A percentile compares a stretch with the other conserved stretches of the same genome.
Evolutionary conservation across 2,113 vertebrate species (phyloP).

Genomic region (Hippocampus barbouri): DNA sequence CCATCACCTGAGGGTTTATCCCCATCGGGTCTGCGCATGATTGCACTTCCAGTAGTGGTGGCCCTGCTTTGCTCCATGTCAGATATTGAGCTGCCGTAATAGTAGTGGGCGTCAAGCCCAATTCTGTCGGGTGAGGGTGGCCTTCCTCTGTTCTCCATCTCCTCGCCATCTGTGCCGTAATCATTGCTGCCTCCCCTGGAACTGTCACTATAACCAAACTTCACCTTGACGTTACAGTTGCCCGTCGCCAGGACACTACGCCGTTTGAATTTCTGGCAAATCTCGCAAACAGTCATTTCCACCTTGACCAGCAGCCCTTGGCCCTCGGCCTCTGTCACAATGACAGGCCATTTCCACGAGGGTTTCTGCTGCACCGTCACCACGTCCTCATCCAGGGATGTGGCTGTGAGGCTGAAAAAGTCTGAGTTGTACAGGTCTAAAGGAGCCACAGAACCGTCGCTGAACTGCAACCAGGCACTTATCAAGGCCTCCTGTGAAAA

Average conservation of each 20-base stretch:
- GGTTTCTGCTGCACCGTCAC: conserved; percentile 74
- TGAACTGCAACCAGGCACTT: conserved; percentile 95
- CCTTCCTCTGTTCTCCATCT: conserved; percentile 79
- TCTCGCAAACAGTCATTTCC: conserved; percentile 87
- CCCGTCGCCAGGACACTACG: conserved; percentile 86
- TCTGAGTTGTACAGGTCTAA: conserved; percentile 87
- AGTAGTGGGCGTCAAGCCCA: conserved; percentile 72
- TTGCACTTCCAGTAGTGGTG: conserved; percentile 74
- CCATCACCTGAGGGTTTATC: conserved; percentile 72
- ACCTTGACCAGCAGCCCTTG: conserved; percentile 85
- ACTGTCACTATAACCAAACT: conserved; percentile 79
- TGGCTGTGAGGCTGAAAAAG: conserved; percentile 82
- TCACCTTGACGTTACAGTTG: conserved; percentile 78
- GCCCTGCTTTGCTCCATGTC: conserved; percentile 80
- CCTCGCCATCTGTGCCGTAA: conserved; percentile 67
- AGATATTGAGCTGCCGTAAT: conserved; percentile 69
- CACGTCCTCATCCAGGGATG: conserved; percentile 81
- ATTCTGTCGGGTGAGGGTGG: conserved; percentile 72
- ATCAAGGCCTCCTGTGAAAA: conserved; percentile 84
- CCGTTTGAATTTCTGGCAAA: conserved; percentile 91
- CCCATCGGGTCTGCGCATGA: conserved; percentile 70
- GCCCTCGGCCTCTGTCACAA: conserved; percentile 85
- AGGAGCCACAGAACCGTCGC: conserved; percentile 85
- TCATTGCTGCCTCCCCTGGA: conserved; percentile 59
- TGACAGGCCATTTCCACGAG: conserved; percentile 75